Evolutionary conservation across 2,113 vertebrate species (phyloP), one percentile per base, ranked within the genome.

Genomic region (Mola mola): DNA sequence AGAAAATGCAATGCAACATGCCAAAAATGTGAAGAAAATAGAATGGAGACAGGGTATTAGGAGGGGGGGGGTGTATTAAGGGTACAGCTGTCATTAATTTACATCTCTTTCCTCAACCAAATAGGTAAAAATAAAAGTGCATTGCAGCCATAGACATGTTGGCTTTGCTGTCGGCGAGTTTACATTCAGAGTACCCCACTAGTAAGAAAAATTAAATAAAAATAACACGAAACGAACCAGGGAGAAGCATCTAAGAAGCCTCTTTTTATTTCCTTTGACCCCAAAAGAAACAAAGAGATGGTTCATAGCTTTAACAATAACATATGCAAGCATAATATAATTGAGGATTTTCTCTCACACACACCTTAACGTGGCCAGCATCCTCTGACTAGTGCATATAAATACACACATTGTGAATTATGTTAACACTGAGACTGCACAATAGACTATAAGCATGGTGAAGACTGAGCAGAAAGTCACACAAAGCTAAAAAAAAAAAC

Each of bases 351-450:
- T 79, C 66, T 70, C 78, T 74, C 85, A 84, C 88, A 93, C 90
- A 89, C 90, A 93, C 91, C 92, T 93, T 91, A 93, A 81, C 91
- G 90, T 78, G 91, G 91, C 90, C 91, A 93, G 86, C 91, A 92
- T 89, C 90, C 90, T 91, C 89, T 89, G 87, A 91, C 92, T 92
- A 86, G 79, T 46, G 63, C 83, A 77, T 46, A 71, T 52, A 83
- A 57, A 84, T 25, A 76, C 79, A 87, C 72, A 89, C 47, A 76
- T 66, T 65, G 74, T 85, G 85, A 83, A 65, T 73, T 79, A 75
- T 61, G 42, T 66, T 78, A 78, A 74, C 17, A 69, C 63, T 70
- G 61, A 71, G 28, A 71, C 22, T 64, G 36, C 15, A 77, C 52
- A 64, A 64, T 50, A 75, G 44, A 67, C 21, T 8, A 22, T 38